Conservation (phyloP, 2,888 invertebrate species). For the Leptothorax acervorum region DNA sequence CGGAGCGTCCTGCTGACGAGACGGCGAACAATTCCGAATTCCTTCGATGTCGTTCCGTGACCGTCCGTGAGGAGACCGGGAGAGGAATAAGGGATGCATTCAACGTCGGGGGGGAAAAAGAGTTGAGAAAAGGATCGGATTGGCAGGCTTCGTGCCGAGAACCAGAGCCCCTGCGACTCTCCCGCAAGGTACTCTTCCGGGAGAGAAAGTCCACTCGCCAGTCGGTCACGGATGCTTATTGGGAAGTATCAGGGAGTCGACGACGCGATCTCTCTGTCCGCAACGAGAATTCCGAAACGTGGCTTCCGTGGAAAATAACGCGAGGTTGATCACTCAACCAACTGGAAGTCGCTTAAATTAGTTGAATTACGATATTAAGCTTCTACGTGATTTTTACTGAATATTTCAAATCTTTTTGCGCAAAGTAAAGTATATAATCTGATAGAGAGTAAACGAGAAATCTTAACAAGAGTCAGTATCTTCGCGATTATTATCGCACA, state of each 20-base stretch:
- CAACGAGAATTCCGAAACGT: constrained; percentile 10
- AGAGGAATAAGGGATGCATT: constrained; percentile 55
- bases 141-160: constrained; percentile 31
- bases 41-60: constrained; percentile 54
- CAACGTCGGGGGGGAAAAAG: constrained; percentile 40
- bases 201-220: constrained; percentile 9
- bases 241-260: constrained; percentile 6
- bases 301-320: neutral
- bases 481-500: neutral
- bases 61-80: constrained; percentile 53
- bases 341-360: neutral
- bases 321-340: neutral
- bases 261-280: neutral
- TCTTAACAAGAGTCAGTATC: neutral
- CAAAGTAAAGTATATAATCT: neutral
- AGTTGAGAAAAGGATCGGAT: constrained; percentile 52
- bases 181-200: neutral
- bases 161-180: neutral
- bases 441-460: neutral
- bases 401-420: neutral
- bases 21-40: constrained; percentile 68
- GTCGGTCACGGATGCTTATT: constrained; percentile 33
- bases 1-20: constrained; percentile 71
- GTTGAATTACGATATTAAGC: neutral
- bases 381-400: neutral